These are phyloP conservation scores for Amorpha juglandis DNA, from an alignment of 2,888 invertebrate species.

Conservation along the genomic window DNA sequence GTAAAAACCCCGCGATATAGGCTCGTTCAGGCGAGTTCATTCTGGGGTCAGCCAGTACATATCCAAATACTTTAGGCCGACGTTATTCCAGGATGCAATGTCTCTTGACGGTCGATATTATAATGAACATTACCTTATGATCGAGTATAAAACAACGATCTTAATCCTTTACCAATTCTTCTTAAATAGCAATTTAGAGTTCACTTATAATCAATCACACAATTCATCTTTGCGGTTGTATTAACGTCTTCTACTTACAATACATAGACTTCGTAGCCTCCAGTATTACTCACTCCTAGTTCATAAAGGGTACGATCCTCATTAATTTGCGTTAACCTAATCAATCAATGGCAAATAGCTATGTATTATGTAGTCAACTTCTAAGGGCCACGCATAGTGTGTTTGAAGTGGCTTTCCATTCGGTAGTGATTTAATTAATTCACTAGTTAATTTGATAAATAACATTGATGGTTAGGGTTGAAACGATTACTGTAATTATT, in stretches of 20 bases:
- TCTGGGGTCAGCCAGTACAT: no score
- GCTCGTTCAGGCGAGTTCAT: no score
- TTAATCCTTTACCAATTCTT: no score
- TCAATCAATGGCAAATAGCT: constrained; percentile 40
- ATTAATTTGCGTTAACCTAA: constrained; percentile 42
- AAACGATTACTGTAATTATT: background rate
- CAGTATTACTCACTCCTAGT: constrained; percentile 3
- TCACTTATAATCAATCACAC: background rate
- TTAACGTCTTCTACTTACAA: background rate
- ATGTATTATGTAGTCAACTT: constrained; percentile 29
- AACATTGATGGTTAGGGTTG: background rate
- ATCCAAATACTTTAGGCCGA: no score
- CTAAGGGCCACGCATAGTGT: constrained; percentile 22
- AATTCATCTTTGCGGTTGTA: background rate
- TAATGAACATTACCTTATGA: no score
- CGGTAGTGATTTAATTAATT: constrained; percentile 16
- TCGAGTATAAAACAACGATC: no score
- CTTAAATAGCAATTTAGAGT: background rate
- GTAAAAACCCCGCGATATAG: no score
- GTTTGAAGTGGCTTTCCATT: constrained; percentile 25
- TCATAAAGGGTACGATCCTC: constrained; percentile 29
- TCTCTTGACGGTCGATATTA: no score
- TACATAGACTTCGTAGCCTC: background rate
- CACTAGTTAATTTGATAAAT: constrained; percentile 18
- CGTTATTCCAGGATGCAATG: no score